A percentile compares a stretch with the other conserved stretches of the same genome.
phyloP scores from a whole-genome alignment of 2,113 vertebrate species.

The Chascanopsetta lugubris region DNA sequence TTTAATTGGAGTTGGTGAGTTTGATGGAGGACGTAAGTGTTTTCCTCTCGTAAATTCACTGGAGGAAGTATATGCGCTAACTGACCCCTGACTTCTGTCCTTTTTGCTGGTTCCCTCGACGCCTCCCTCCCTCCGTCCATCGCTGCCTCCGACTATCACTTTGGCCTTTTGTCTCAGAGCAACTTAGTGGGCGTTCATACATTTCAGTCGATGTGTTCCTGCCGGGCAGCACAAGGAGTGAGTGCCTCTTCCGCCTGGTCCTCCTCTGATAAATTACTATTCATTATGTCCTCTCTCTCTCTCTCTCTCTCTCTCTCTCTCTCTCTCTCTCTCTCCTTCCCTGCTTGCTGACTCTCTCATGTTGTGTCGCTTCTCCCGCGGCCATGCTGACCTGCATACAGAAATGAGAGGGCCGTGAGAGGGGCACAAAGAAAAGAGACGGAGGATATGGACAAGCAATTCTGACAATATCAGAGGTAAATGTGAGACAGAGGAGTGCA shows the following conservation, averaged over 20 bases:
- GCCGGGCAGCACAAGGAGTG: slow-evolving; percentile 45
- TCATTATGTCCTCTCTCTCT: slow-evolving; percentile 33
- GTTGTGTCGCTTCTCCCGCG: slow-evolving; percentile 41
- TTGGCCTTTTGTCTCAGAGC: slow-evolving; percentile 63
- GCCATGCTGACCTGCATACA: slow-evolving; percentile 41
- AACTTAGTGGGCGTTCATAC: slow-evolving; percentile 70
- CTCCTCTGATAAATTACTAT: slow-evolving; percentile 48
- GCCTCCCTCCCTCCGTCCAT: slow-evolving; percentile 32
- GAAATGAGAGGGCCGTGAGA: slow-evolving; percentile 11
- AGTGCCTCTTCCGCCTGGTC: slow-evolving; percentile 33
- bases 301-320: background rate
- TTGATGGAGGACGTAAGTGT: slow-evolving; percentile 3
- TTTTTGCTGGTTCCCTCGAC: slow-evolving; percentile 13
- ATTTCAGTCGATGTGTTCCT: slow-evolving; percentile 59
- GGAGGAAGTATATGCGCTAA: slow-evolving; percentile 27
- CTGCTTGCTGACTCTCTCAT: slow-evolving; percentile 22
- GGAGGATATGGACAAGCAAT: slow-evolving; percentile 10
- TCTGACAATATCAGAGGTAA: slow-evolving; percentile 11
- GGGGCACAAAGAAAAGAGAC: slow-evolving; percentile 11
- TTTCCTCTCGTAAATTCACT: slow-evolving; percentile 19
- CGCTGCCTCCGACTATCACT: slow-evolving; percentile 41
- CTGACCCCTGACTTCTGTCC: slow-evolving; percentile 42
- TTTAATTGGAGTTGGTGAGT: slow-evolving; percentile 16
- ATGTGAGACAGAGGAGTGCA: slow-evolving; percentile 12
- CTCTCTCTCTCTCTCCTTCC: background rate